Conservation (phyloP, 2,888 invertebrate genomes). For the Frankliniella intonsa region DNA sequence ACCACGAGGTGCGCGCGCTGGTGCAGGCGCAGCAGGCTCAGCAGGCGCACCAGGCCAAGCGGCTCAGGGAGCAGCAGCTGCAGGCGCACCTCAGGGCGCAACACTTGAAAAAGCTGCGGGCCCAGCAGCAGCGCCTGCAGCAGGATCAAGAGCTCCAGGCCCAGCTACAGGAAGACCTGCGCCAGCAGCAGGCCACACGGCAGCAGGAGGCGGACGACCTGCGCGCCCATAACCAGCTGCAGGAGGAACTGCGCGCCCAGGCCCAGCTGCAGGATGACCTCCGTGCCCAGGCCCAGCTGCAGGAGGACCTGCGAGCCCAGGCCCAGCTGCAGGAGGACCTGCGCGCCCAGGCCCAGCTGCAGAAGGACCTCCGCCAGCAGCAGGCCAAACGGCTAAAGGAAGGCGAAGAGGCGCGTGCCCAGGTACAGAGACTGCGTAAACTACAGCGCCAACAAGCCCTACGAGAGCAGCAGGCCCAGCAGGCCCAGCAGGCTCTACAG, state of each 20-base stretch:
- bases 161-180: background rate
- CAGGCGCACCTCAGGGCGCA: background rate
- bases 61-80: background rate
- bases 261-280: background rate
- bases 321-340: background rate
- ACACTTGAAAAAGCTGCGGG: background rate
- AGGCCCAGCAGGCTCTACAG: background rate
- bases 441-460: slow-evolving; percentile 29
- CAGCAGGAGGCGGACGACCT: background rate
- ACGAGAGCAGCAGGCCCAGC: slow-evolving; percentile 21
- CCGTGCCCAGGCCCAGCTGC: background rate
- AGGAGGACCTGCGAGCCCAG: background rate
- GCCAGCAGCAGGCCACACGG: background rate
- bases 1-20: background rate
- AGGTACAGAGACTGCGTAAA: slow-evolving; percentile 13
- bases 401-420: background rate
- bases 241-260: background rate
- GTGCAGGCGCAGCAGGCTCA: background rate
- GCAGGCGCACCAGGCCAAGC: background rate
- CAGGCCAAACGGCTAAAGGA: background rate
- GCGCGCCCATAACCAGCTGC: background rate
- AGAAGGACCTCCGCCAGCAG: background rate
- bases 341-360: background rate
- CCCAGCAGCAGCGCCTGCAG: background rate
- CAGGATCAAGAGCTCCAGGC: background rate